Evolutionary conservation across 53 echinoderm and acorn worm species (phyloP).

Genomic region (Echinometra lucunter): DNA sequence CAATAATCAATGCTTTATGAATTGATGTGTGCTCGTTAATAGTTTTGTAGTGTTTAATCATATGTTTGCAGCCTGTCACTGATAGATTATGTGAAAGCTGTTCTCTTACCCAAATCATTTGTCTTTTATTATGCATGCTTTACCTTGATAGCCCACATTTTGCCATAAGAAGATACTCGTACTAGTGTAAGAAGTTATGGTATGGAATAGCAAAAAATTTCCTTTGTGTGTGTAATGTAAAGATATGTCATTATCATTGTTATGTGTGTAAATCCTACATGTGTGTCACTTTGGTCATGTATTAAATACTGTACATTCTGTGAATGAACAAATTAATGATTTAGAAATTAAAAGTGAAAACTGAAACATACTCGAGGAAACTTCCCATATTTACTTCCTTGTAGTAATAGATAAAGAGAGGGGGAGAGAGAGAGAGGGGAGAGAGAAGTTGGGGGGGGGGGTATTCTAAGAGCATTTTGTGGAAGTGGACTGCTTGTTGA

Average conservation of each 20-base stretch:
- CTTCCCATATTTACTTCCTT: no score
- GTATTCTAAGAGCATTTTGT: no score
- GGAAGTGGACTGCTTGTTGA: no score
- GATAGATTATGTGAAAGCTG: not conserved
- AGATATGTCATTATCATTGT: not conserved
- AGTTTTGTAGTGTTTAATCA: not conserved
- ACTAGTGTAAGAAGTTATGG: not conserved
- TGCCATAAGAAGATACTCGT: not conserved
- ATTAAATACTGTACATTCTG: not conserved
- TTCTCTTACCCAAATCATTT: not conserved
- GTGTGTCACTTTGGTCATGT: not conserved
- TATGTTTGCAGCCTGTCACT: not conserved
- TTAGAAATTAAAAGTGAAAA: not conserved
- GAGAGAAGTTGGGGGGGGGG: no score
- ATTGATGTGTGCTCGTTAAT: not conserved
- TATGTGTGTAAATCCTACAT: conserved; percentile 24
- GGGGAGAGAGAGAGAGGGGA: no score
- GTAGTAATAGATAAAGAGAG: no score
- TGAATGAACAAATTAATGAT: conserved; percentile 10
- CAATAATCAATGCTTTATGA: not conserved
- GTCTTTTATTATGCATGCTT: not conserved
- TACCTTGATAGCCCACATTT: not conserved
- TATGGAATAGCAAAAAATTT: not conserved
- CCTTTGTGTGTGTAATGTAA: not conserved
- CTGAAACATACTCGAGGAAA: no score